Evolutionary conservation across 2,888 invertebrate genomes (phyloP), one percentile per base, ranked within the genome.

Genomic region (Caenorhabditis doughertyi): DNA sequence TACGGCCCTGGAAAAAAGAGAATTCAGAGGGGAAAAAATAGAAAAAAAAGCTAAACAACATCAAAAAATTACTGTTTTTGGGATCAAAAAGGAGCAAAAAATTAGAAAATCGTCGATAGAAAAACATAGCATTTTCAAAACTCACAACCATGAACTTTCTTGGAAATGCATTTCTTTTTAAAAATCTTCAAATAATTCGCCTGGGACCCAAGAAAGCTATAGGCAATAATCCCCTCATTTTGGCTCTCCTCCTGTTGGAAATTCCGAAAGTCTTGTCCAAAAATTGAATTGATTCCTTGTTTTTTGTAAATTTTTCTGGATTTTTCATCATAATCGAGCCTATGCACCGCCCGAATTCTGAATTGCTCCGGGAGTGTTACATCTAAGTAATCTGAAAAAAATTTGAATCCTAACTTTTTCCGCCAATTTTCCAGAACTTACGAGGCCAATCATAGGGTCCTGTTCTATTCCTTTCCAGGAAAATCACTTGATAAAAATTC

Each of bases 231-330:
- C 23, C 64, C 49, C 1, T 4, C 4, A 49, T 32, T 13, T 23
- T 65, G 35, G 2, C 0, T 7, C 1, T 0, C 4, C 29, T 51
- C 11, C 11, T 39, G 39, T 5, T 65, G 23, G 7, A 65, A 65
- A 51, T 65, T 65, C 32, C 18, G 5, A 32, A 65, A 65, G 35
- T 65, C 65, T n/a, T 65, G 65, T 13, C 65, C 65, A 23, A 51
- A 65, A 35, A 65, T 51, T 13, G 65, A 65, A 25, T 65, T 65
- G 1, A 65, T 13, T 13, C 35, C 16, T n/a, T 35, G 8, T 35
- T 35, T 35, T 32, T 49, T 25, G 25, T 65, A 65, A 13, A 49
- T 21, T n/a, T 44, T 2, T 9, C 13, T n/a, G 9, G n/a, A 11
- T 3, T 0, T 8, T 3, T n/a, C 9, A n/a, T 44, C 23, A 18